Percentiles rank a stretch among this genome's conserved stretches.
Evolutionary conservation across 2,797 vertebrate species (phyloP).

Genomic region (Enteromius viviparus): DNA sequence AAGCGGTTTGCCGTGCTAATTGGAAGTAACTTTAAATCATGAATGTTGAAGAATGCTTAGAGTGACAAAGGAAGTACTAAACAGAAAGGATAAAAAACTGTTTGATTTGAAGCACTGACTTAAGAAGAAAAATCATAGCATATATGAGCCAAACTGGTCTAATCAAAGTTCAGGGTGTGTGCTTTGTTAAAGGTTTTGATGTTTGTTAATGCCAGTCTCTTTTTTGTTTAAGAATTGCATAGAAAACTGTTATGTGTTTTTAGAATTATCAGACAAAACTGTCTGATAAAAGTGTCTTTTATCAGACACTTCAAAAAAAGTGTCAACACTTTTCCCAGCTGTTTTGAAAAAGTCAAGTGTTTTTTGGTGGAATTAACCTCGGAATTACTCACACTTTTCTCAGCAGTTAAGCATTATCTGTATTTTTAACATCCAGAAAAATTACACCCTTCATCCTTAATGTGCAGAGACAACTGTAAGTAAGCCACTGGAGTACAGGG

Average conservation of each 20-base stretch:
- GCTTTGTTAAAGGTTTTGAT: neutral
- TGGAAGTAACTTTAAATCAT: slow-evolving; percentile 70
- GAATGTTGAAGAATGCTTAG: slow-evolving; percentile 42
- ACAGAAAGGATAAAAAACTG: slow-evolving; percentile 4
- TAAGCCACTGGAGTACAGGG: slow-evolving; percentile 6
- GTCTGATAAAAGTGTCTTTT: neutral
- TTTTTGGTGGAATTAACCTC: neutral
- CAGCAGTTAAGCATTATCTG: slow-evolving; percentile 12
- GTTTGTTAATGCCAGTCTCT: neutral
- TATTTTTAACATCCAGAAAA: slow-evolving; percentile 17
- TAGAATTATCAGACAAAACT: neutral
- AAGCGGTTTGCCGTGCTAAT: slow-evolving; percentile 72
- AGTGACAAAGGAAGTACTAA: neutral
- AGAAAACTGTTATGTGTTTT: too few species aligned
- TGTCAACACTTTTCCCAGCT: neutral
- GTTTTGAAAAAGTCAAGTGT: neutral
- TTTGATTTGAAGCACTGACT: neutral
- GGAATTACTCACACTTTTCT: neutral
- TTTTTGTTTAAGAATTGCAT: neutral
- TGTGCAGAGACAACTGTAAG: slow-evolving; percentile 28
- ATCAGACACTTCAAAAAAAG: too few species aligned
- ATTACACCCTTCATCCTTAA: slow-evolving; percentile 18
- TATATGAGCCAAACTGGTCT: neutral
- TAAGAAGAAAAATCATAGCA: neutral
- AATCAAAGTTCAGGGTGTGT: neutral